Percentiles rank a stretch among this genome's conserved stretches.
Evolutionary conservation across 2,797 vertebrate genomes (phyloP).

Genomic region (Silurus lanzhouensis): DNA sequence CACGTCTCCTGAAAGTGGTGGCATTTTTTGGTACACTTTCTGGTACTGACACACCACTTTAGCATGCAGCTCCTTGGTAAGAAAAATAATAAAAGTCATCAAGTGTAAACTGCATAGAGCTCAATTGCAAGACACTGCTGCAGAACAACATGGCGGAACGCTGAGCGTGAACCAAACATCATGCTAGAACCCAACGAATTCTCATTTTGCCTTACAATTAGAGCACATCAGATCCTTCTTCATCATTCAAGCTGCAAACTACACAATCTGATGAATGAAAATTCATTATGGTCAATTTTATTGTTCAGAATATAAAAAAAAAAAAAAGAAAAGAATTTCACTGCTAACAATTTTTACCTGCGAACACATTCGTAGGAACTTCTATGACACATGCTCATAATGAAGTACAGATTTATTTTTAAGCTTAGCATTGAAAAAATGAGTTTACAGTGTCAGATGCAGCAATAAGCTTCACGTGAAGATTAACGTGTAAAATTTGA

Average conservation of each 20-base stretch:
- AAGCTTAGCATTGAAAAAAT: not conserved
- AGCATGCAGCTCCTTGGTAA: constrained; percentile 80
- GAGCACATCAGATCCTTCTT: too few relatives aligned
- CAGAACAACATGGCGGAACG: not conserved
- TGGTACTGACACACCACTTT: constrained; percentile 90
- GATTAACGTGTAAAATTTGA: too few relatives aligned
- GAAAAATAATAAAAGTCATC: not conserved
- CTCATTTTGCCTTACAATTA: not conserved
- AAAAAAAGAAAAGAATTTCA: too few relatives aligned
- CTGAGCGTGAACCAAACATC: not conserved
- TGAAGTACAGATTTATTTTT: too few relatives aligned
- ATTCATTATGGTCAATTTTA: not conserved
- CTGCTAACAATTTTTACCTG: too few relatives aligned
- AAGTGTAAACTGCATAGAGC: not conserved
- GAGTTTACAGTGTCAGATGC: not conserved
- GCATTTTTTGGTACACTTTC: constrained; percentile 71
- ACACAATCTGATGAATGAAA: not conserved
- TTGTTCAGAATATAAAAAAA: too few relatives aligned
- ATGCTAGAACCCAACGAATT: not conserved
- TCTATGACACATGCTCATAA: not conserved
- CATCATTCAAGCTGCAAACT: not conserved
- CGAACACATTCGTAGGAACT: not conserved
- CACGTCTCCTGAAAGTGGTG: constrained; percentile 77
- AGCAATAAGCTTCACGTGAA: not conserved
- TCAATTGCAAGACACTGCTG: not conserved